Conservation (phyloP, 2,888 invertebrate genomes). For the Chirona hameri region DNA sequence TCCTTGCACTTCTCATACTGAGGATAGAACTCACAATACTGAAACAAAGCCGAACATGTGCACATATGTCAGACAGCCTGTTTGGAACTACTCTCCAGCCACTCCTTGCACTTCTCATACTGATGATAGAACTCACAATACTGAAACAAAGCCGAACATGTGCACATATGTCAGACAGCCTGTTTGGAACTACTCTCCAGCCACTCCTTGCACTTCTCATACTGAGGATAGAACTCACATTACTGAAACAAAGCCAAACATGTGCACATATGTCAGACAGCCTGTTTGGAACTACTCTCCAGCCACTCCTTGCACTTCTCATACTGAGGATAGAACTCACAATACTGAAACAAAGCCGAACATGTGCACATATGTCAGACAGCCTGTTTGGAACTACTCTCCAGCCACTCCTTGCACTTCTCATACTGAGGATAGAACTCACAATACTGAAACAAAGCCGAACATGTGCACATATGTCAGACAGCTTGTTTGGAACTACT, state of each 20-base stretch:
- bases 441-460: no score
- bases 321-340: conserved; percentile 96
- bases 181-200: conserved; percentile 64
- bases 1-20: conserved; percentile 95
- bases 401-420: no score
- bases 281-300: conserved; percentile 56
- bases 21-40: conserved; percentile 98
- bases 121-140: conserved; percentile 98
- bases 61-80: neutral
- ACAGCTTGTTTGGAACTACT: no score
- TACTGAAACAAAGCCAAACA: conserved; percentile 58
- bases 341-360: conserved; percentile 62
- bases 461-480: no score
- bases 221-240: conserved; percentile 96
- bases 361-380: neutral
- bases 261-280: neutral
- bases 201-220: conserved; percentile 97
- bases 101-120: conserved; percentile 94
- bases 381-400: no score
- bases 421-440: no score
- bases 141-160: conserved; percentile 49
- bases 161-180: neutral
- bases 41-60: conserved; percentile 33
- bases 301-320: conserved; percentile 97
- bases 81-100: conserved; percentile 79